Evolutionary conservation across 2,797 vertebrate species (phyloP).

Genomic region (Sibirionetta formosa): DNA sequence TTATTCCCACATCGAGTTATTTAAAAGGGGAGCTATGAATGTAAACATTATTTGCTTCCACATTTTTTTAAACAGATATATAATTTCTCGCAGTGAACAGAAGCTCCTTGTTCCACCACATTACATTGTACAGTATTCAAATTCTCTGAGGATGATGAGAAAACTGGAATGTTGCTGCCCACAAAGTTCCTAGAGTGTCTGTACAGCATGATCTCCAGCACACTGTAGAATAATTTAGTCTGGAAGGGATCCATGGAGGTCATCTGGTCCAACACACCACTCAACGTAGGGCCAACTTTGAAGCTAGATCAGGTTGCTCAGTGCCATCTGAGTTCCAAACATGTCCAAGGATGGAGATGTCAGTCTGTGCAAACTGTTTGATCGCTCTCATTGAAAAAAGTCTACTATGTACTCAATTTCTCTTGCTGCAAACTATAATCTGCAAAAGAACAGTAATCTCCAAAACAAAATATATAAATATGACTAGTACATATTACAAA

Average conservation of each 20-base stretch:
- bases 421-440: background rate
- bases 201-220: background rate
- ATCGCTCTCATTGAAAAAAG: background rate
- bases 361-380: background rate
- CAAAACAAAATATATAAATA: background rate
- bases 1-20: background rate
- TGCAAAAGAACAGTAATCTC: background rate
- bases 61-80: background rate
- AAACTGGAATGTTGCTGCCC: conserved; percentile 13
- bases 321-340: conserved; percentile 10
- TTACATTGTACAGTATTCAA: background rate
- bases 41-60: background rate
- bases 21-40: background rate
- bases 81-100: background rate
- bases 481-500: background rate
- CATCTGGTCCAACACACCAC: conserved; percentile 36
- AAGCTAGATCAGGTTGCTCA: conserved; percentile 38
- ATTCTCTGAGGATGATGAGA: background rate
- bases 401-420: background rate
- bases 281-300: background rate
- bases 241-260: conserved; percentile 51
- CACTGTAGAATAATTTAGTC: background rate
- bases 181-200: background rate
- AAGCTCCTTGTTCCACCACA: background rate
- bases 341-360: background rate